These are phyloP conservation scores for Turritopsis dohrnii DNA, from an alignment of 30 jellyfish, hydroid and myxozoan genomes.

Conservation along the genomic window DNA sequence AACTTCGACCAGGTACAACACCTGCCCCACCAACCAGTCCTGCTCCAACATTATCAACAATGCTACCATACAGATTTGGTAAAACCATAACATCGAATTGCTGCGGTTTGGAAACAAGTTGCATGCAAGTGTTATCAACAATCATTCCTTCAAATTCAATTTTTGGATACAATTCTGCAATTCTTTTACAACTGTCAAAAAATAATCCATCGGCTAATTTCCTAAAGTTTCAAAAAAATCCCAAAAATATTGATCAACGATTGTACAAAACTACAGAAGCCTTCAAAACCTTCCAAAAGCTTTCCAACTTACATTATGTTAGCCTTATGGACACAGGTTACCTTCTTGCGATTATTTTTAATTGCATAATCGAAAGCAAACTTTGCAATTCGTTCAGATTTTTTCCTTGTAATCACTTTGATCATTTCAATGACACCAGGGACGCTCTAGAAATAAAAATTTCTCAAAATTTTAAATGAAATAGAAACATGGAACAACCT, in stretches of 20 bases:
- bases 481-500: neutral
- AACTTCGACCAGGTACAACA: slow-evolving; percentile 90
- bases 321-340: slow-evolving; percentile 84
- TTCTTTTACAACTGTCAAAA: slow-evolving; percentile 65
- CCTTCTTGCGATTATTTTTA: slow-evolving; percentile 59
- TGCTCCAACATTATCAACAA: slow-evolving; percentile 93
- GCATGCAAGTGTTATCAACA: slow-evolving; percentile 98
- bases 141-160: slow-evolving; percentile 90
- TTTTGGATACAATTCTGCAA: slow-evolving; percentile 68
- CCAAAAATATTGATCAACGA: neutral
- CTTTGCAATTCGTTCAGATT: slow-evolving; percentile 79
- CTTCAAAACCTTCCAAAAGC: too few relatives aligned
- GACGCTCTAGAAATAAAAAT: slow-evolving; percentile 45
- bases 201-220: slow-evolving; percentile 92
- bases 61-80: slow-evolving; percentile 85
- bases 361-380: slow-evolving; percentile 88
- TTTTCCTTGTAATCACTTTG: slow-evolving; percentile 75
- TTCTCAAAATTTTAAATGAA: neutral
- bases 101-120: slow-evolving; percentile 86
- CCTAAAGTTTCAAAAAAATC: slow-evolving; percentile 30
- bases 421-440: slow-evolving; percentile 93
- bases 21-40: slow-evolving; percentile 98
- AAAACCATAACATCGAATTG: slow-evolving; percentile 95
- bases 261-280: too few relatives aligned
- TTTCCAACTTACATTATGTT: slow-evolving; percentile 59